Percentiles rank a stretch among this genome's conserved stretches.
phyloP scores from a whole-genome alignment of 2,888 invertebrate species.

The Drosophila hamatofila region DNA sequence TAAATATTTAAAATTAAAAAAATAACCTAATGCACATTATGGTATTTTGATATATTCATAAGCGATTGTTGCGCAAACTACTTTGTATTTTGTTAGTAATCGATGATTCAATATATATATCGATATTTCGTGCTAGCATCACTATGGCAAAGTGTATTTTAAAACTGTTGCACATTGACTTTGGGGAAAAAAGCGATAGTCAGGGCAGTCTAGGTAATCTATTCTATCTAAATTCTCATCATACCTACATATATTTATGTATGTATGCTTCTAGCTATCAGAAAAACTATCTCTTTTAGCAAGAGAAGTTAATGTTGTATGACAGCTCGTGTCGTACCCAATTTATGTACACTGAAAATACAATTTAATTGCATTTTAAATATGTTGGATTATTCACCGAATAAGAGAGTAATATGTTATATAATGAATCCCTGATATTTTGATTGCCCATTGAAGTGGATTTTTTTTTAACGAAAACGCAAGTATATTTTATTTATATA shows the following conservation, averaged over 20 bases:
- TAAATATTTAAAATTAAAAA: background rate
- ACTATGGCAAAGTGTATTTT: background rate
- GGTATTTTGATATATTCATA: background rate
- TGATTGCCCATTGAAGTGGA: background rate
- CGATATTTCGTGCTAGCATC: background rate
- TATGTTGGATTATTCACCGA: background rate
- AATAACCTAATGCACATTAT: background rate
- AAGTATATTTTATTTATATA: background rate
- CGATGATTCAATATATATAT: background rate
- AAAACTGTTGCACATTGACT: background rate
- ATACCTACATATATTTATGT: no score
- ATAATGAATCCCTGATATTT: no score
- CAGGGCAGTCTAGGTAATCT: no score
- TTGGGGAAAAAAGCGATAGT: no score
- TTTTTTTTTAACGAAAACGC: background rate
- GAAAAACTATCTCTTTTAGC: no score
- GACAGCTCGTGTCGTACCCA: no score
- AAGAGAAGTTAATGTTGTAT: no score
- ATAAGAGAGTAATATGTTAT: background rate
- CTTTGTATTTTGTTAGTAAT: background rate
- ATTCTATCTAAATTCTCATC: no score
- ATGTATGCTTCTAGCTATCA: no score
- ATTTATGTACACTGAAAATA: background rate
- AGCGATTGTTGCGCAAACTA: background rate
- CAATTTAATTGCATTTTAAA: conserved; percentile 20